These are phyloP conservation scores for Andrena cerasifolii DNA, from an alignment of 1,140 invertebrate genomes.

Conservation along the genomic window DNA sequence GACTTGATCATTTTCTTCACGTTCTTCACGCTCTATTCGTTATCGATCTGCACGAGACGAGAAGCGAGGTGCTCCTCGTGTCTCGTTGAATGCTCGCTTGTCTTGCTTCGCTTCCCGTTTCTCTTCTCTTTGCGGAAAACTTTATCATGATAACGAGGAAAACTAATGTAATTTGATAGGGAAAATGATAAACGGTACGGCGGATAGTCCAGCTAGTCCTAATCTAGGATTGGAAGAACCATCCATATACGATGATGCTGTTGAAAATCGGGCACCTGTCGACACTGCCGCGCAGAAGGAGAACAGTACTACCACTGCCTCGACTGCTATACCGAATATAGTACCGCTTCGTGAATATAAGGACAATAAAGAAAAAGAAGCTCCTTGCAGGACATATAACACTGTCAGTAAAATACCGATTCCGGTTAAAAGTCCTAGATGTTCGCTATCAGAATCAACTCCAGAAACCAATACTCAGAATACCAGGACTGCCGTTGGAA, in stretches of 20 bases:
- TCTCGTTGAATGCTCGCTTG: too few relatives aligned
- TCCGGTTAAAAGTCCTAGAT: slow-evolving; percentile 80
- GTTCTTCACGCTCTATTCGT: too few relatives aligned
- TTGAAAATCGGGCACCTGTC: slow-evolving; percentile 79
- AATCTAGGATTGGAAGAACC: slow-evolving; percentile 84
- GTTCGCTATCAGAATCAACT: slow-evolving; percentile 80
- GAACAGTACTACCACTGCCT: slow-evolving; percentile 58
- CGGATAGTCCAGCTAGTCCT: slow-evolving; percentile 82
- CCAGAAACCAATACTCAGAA: slow-evolving; percentile 76
- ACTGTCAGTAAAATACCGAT: slow-evolving; percentile 81
- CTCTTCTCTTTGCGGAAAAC: too few relatives aligned
- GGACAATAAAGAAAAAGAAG: slow-evolving; percentile 76
- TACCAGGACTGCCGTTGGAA: slow-evolving; percentile 72
- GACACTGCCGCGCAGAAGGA: slow-evolving; percentile 70
- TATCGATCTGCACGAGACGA: too few relatives aligned
- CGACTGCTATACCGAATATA: slow-evolving; percentile 65
- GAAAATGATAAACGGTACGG: slow-evolving; percentile 80
- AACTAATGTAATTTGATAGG: slow-evolving; percentile 57
- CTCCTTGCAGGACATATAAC: slow-evolving; percentile 71
- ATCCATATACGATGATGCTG: slow-evolving; percentile 86
- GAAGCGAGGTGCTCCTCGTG: too few relatives aligned
- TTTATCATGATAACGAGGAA: neutral
- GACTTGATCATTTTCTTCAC: too few relatives aligned
- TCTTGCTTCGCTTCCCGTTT: too few relatives aligned
- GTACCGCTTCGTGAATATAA: slow-evolving; percentile 72